Evolutionary conservation across 2,797 vertebrate species (phyloP).

Genomic region (Poeciliopsis gracilis): DNA sequence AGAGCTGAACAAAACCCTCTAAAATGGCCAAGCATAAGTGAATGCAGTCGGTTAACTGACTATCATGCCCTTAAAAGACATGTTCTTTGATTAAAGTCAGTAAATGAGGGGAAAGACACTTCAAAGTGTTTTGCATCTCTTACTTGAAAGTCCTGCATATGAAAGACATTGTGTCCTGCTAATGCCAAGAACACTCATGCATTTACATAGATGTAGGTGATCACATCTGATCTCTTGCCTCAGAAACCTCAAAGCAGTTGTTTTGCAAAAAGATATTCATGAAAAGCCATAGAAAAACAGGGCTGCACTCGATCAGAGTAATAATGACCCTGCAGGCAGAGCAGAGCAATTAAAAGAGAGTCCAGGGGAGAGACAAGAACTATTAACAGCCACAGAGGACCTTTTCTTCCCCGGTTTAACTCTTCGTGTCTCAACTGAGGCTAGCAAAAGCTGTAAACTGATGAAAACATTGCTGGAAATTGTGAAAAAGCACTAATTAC

Average conservation of each 20-base stretch:
- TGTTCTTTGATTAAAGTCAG: constrained; percentile 63
- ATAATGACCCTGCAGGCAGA: constrained; percentile 80
- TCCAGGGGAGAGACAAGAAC: constrained; percentile 81
- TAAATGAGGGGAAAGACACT: constrained; percentile 38
- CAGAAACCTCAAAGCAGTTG: constrained; percentile 71
- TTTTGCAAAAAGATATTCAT: constrained; percentile 77
- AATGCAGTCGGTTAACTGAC: constrained; percentile 46
- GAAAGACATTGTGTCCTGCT: constrained; percentile 58
- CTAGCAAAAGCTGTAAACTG: constrained; percentile 55
- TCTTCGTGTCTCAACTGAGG: constrained; percentile 44
- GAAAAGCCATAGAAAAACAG: constrained; percentile 70
- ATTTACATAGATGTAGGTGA: constrained; percentile 58
- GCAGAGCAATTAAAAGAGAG: constrained; percentile 80
- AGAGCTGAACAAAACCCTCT: constrained; percentile 13
- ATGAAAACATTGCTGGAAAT: constrained; percentile 75
- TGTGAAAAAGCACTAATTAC: constrained; percentile 77
- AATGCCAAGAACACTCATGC: constrained; percentile 45
- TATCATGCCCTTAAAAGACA: constrained; percentile 44
- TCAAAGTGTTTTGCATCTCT: constrained; percentile 62
- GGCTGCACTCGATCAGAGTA: constrained; percentile 78
- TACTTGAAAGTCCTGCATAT: constrained; percentile 47
- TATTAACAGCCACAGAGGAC: constrained; percentile 80
- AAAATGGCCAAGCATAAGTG: constrained; percentile 17
- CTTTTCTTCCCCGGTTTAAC: constrained; percentile 42
- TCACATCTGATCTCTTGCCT: constrained; percentile 60